Base-by-base conservation (phyloP, 53 echinoderm and acorn worm genomes). In the Paracentrotus lividus region DNA sequence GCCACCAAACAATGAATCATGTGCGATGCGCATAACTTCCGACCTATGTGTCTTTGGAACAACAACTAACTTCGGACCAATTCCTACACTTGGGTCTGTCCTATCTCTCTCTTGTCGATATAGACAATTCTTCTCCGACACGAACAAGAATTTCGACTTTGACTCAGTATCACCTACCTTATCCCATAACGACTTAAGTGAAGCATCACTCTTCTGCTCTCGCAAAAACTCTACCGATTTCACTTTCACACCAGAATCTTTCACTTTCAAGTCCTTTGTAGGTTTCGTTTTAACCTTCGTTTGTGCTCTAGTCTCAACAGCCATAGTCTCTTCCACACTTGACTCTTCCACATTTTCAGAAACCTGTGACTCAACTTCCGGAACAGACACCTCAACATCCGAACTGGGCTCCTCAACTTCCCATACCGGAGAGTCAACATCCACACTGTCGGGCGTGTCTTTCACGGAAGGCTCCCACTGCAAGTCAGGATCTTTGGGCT, bases 401-500 rank as follows among this genome's bases (percentile, higher is more conserved):
- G n/a, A n/a, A n/a, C n/a, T n/a, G n/a, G n/a, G n/a, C n/a, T n/a
- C n/a, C n/a, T n/a, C n/a, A n/a, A n/a, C n/a, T n/a, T n/a, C n/a
- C n/a, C n/a, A 52, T 23, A 47, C 51, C 86, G 5, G 31, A 26
- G 6, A 10, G n/a, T 49, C 88, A 57, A 33, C 88, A 33, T 59
- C 60, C 9, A 3, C 27, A 88, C 88, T 88, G 12, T 33, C 14
- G 4, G 86, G 51, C 33, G 8, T 86, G 14, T 10, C 8, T 10
- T 10, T 10, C 14, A 54, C 8, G 8, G 9, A 21, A 31, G 86
- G 88, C 88, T 57, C 61, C 88, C 88, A 88, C 16, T 57, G 31
- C 58, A 58, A 59, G 36, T 88, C 88, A 15, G 88, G 88, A 88
- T 88, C 88, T 12, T 88, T 77, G 49, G 95, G 91, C 57, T 40